These are phyloP conservation scores for Octopus sinensis DNA, from an alignment of 1,140 invertebrate genomes.

Conservation along the genomic window DNA sequence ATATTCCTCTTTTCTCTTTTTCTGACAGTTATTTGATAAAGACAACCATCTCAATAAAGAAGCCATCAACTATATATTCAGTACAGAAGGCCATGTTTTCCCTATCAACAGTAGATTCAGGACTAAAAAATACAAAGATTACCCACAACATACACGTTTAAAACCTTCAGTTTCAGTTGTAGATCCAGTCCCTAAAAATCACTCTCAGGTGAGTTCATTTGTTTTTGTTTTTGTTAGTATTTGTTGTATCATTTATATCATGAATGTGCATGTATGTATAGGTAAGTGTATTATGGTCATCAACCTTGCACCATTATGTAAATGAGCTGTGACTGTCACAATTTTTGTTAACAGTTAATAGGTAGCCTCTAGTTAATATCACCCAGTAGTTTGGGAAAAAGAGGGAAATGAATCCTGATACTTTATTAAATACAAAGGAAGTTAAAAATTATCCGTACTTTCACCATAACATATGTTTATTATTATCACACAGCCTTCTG, in stretches of 20 bases:
- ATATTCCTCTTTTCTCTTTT: constrained; percentile 6
- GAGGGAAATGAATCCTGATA: too few relatives aligned
- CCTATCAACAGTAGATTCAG: constrained; percentile 61
- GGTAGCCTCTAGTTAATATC: too few relatives aligned
- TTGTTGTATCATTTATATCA: not conserved
- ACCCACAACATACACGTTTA: not conserved
- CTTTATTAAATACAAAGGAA: too few relatives aligned
- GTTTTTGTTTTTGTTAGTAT: not conserved
- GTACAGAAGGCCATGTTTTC: constrained; percentile 70
- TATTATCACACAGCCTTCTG: too few relatives aligned
- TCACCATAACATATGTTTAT: too few relatives aligned
- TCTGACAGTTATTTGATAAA: constrained; percentile 67
- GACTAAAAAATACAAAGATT: constrained; percentile 35
- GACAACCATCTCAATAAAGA: constrained; percentile 67
- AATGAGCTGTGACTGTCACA: too few relatives aligned
- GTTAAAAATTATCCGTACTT: too few relatives aligned
- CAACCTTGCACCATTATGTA: too few relatives aligned
- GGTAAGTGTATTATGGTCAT: constrained; percentile 4
- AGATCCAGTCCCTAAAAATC: constrained; percentile 34
- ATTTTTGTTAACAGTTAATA: too few relatives aligned
- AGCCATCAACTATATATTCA: constrained; percentile 65
- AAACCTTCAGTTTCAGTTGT: constrained; percentile 27
- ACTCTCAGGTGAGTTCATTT: constrained; percentile 36
- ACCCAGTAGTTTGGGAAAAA: too few relatives aligned
- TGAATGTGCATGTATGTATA: not conserved